Evolutionary conservation across 2,113 vertebrate species (phyloP).

Genomic region (Callionymus lyra): DNA sequence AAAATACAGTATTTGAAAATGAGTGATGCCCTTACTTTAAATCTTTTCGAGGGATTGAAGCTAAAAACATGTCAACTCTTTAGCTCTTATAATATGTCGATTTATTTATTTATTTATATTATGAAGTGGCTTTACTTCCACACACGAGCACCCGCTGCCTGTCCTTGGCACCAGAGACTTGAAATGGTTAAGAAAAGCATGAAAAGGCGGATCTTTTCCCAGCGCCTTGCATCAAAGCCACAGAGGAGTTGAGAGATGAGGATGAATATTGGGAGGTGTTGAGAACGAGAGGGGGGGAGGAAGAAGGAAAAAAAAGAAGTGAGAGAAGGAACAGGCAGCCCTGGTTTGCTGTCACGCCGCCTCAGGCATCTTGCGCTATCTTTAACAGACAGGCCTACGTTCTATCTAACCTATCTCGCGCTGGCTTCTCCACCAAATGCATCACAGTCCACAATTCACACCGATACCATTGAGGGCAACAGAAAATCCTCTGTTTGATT

Average conservation of each 20-base stretch:
- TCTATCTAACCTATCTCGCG: slow-evolving; percentile 47
- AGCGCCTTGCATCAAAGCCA: slow-evolving; percentile 27
- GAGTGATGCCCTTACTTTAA: too few species aligned
- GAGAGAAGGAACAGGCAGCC: slow-evolving; percentile 39
- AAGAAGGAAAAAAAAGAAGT: slow-evolving; percentile 11
- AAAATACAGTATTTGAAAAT: too few species aligned
- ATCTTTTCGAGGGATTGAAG: too few species aligned
- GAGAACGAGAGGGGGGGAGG: slow-evolving; percentile 25
- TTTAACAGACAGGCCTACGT: slow-evolving; percentile 55
- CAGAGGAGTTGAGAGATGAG: slow-evolving; percentile 41
- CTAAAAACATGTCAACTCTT: slow-evolving; percentile 27
- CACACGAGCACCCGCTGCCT: slow-evolving; percentile 26
- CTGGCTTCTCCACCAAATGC: slow-evolving; percentile 34
- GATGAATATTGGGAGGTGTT: slow-evolving; percentile 44
- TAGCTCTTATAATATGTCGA: slow-evolving; percentile 20
- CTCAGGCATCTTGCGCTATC: slow-evolving; percentile 53
- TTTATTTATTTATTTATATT: slow-evolving; percentile 8
- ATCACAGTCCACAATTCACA: slow-evolving; percentile 11
- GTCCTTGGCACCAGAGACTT: slow-evolving; percentile 42
- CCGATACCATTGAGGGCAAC: too few species aligned
- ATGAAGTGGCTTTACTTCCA: slow-evolving; percentile 48
- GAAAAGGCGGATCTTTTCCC: neutral
- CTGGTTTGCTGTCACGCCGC: slow-evolving; percentile 52
- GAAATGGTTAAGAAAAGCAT: slow-evolving; percentile 33
- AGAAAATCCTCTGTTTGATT: too few species aligned